These are phyloP conservation scores for Bombus pyrosoma DNA, from an alignment of 1,140 invertebrate genomes.

Conservation along the genomic window DNA sequence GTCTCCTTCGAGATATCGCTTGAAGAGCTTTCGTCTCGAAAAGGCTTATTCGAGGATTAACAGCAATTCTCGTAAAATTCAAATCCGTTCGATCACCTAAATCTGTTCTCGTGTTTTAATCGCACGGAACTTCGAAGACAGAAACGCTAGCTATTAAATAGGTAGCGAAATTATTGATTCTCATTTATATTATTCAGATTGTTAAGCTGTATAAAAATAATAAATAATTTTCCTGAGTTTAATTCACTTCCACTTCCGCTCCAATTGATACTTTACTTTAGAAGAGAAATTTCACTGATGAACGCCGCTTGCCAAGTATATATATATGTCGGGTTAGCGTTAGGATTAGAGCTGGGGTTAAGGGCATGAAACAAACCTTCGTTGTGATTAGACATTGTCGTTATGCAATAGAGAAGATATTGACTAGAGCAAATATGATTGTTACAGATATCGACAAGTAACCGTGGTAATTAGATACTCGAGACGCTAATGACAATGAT, in stretches of 20 bases:
- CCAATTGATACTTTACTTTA: no score
- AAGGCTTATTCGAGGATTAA: slow-evolving; percentile 17
- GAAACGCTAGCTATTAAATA: not conserved
- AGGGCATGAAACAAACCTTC: no score
- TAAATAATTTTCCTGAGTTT: not conserved
- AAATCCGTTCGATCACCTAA: not conserved
- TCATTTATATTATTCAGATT: not conserved
- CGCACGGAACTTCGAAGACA: not conserved
- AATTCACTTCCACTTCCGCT: not conserved
- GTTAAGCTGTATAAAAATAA: not conserved
- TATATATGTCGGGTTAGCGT: no score
- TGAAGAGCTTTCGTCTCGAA: not conserved
- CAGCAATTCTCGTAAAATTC: not conserved
- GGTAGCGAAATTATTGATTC: not conserved
- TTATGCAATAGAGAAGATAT: no score
- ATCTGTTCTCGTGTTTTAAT: not conserved
- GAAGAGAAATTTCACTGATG: not conserved
- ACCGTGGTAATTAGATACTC: no score
- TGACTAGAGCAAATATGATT: no score
- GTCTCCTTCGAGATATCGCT: not conserved
- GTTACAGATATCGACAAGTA: no score
- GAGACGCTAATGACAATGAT: no score
- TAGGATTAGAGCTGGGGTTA: no score
- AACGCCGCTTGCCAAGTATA: not conserved
- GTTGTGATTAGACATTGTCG: no score